Conservation (phyloP, 1,140 invertebrate genomes). For the Harlomillsia oculata region DNA sequence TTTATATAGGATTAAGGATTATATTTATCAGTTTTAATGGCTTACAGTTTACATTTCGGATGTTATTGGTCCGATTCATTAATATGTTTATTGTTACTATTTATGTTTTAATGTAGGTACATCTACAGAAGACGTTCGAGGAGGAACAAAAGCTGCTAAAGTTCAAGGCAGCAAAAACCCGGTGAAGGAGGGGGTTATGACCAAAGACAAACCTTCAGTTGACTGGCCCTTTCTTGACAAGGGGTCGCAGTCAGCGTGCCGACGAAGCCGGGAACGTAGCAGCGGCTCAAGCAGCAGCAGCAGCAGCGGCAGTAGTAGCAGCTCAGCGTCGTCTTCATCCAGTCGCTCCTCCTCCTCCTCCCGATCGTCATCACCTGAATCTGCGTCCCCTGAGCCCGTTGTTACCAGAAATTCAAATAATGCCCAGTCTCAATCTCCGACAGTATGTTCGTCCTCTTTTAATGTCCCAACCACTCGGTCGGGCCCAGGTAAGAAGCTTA, state of each 20-base stretch:
- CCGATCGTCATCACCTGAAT: constrained; percentile 32
- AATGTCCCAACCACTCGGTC: constrained; percentile 1
- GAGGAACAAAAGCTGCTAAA: constrained; percentile 21
- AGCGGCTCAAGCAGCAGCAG: constrained; percentile 24
- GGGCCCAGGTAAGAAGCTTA: constrained; percentile 70
- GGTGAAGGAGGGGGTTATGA: constrained; percentile 38
- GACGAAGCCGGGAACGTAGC: constrained; percentile 29
- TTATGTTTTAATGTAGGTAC: background rate
- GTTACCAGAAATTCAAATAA: background rate
- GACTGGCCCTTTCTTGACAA: constrained; percentile 54
- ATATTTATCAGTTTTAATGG: no score
- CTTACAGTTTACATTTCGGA: no score
- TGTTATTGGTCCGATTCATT: no score
- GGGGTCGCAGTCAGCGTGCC: constrained; percentile 40
- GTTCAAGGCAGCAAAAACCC: background rate
- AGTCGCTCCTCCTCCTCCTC: constrained; percentile 38
- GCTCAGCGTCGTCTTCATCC: constrained; percentile 35
- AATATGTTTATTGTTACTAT: no score
- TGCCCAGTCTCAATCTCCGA: constrained; percentile 9
- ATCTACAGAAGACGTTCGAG: background rate
- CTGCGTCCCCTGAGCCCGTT: constrained; percentile 33
- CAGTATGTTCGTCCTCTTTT: constrained; percentile 14
- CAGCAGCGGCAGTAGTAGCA: constrained; percentile 25
- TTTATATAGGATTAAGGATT: no score
- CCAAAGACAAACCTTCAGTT: constrained; percentile 44